phyloP scores from a whole-genome alignment of 1,140 invertebrate species.

The Drosophila teissieri region DNA sequence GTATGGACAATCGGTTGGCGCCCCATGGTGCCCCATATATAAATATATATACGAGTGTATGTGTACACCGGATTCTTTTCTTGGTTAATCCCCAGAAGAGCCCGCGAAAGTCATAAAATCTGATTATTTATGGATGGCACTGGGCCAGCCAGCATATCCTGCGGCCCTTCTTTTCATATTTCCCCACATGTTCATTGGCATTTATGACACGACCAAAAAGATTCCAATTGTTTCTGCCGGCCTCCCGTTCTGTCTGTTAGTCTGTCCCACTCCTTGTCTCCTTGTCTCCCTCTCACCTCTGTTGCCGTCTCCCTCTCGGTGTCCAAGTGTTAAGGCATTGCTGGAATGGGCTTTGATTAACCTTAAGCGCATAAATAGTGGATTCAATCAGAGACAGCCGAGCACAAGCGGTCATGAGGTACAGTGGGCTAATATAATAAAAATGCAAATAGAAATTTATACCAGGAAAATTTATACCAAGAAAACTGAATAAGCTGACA shows the following conservation, averaged over 20 bases:
- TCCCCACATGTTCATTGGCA: slow-evolving; percentile 65
- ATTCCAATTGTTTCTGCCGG: slow-evolving; percentile 77
- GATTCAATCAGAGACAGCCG: slow-evolving; percentile 72
- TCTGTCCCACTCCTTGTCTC: slow-evolving; percentile 2
- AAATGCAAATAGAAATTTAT: too few relatives aligned
- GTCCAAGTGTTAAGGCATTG: slow-evolving; percentile 73
- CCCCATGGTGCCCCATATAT: slow-evolving; percentile 75
- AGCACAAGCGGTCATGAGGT: slow-evolving; percentile 16
- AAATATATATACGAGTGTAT: slow-evolving; percentile 6
- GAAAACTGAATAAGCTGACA: too few relatives aligned
- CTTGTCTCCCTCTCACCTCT: slow-evolving; percentile 15
- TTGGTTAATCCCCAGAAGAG: slow-evolving; percentile 67
- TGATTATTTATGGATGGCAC: slow-evolving; percentile 82
- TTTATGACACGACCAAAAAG: slow-evolving; percentile 76
- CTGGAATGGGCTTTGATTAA: slow-evolving; percentile 79
- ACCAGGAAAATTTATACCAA: too few relatives aligned
- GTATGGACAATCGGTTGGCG: slow-evolving; percentile 79
- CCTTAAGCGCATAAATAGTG: slow-evolving; percentile 82
- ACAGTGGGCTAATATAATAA: slow-evolving; percentile 13
- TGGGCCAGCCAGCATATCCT: slow-evolving; percentile 77
- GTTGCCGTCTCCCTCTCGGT: slow-evolving; percentile 31
- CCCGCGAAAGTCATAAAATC: slow-evolving; percentile 78
- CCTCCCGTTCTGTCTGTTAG: slow-evolving; percentile 40
- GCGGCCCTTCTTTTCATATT: slow-evolving; percentile 54
- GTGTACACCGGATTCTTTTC: slow-evolving; percentile 28